Evolutionary conservation across 1,140 invertebrate genomes (phyloP).

Genomic region (Copidosoma floridanum): DNA sequence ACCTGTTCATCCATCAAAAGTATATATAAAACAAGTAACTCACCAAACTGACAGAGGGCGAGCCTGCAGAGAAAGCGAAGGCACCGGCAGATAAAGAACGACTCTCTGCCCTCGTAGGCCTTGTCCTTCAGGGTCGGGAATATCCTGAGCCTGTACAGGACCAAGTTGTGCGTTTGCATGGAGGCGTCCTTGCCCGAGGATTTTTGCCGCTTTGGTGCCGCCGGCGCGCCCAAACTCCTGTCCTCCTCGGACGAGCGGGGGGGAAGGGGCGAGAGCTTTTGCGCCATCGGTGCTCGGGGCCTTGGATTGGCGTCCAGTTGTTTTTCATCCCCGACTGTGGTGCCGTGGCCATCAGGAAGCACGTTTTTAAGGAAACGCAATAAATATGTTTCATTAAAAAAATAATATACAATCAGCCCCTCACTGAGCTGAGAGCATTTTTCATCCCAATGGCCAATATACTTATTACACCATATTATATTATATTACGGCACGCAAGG

Average conservation of each 20-base stretch:
- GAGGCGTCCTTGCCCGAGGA: background rate
- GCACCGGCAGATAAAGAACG: slow-evolving; percentile 36
- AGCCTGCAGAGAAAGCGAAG: slow-evolving; percentile 48
- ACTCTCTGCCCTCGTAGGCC: slow-evolving; percentile 34
- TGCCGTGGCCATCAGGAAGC: too few species aligned
- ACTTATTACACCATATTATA: too few species aligned
- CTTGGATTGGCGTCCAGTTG: background rate
- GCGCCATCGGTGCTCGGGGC: background rate
- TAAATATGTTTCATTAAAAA: too few species aligned
- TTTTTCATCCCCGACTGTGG: background rate
- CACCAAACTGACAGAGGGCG: slow-evolving; percentile 51
- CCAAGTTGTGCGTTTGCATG: slow-evolving; percentile 49
- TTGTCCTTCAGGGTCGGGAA: slow-evolving; percentile 50
- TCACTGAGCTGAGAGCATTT: too few species aligned
- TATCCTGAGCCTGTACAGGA: slow-evolving; percentile 55
- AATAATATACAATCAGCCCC: too few species aligned
- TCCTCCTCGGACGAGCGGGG: background rate
- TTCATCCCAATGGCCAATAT: too few species aligned
- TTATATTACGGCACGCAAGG: too few species aligned
- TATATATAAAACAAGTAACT: slow-evolving; percentile 14
- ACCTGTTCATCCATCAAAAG: too few species aligned
- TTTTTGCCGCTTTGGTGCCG: background rate
- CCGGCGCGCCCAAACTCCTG: too few species aligned
- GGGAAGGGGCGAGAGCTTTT: background rate
- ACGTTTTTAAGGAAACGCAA: too few species aligned